phyloP scores from a whole-genome alignment of 2,888 invertebrate genomes.

The Scaeva pyrastri region DNA sequence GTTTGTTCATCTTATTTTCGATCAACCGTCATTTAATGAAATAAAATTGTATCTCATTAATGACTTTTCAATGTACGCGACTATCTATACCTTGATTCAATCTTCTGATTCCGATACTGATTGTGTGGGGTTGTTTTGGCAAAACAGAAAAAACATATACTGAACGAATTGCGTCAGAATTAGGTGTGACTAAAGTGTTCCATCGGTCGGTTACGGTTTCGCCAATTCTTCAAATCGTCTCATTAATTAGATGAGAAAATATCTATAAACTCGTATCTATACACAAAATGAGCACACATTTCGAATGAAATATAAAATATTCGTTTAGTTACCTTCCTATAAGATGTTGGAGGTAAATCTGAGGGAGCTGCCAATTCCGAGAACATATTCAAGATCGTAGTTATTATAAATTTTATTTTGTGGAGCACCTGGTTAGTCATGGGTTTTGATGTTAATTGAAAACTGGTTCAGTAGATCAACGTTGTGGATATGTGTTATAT shows the following conservation, averaged over 20 bases:
- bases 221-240: conserved; percentile 43
- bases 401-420: conserved; percentile 10
- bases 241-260: conserved; percentile 63
- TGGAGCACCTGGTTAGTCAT: conserved; percentile 64
- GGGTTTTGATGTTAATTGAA: conserved; percentile 44
- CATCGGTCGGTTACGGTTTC: conserved; percentile 36
- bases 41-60: conserved; percentile 37
- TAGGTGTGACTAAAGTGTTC: conserved; percentile 70
- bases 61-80: conserved; percentile 3
- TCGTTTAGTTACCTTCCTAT: conserved; percentile 26
- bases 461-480: conserved; percentile 67
- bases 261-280: not conserved
- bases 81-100: too few relatives aligned
- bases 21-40: not conserved
- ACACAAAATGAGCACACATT: conserved; percentile 27
- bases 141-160: conserved; percentile 31
- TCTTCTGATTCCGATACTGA: too few relatives aligned
- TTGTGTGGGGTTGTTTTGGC: conserved; percentile 9
- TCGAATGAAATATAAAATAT: conserved; percentile 22
- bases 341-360: too few relatives aligned
- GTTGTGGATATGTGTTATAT: conserved; percentile 11
- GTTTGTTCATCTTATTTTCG: conserved; percentile 48
- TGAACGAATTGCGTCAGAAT: conserved; percentile 61
- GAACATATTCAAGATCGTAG: conserved; percentile 33
- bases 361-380: conserved; percentile 38